Evolutionary conservation across 2,113 vertebrate genomes (phyloP), one percentile per base, ranked within the genome.

Genomic region (Rhynchomys soricoides): DNA sequence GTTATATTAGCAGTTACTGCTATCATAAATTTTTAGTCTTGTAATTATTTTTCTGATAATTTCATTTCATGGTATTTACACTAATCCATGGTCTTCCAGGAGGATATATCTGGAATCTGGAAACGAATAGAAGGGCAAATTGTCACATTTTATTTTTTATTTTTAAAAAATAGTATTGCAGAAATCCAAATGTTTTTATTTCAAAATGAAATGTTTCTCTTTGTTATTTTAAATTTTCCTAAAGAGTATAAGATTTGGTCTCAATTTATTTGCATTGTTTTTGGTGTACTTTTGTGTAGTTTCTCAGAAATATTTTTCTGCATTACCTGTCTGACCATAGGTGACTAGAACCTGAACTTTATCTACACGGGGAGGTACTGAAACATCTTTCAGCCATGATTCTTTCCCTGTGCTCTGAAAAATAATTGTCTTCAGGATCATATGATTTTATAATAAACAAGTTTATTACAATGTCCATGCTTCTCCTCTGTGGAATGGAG

Each of bases 181-280:
- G 50, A 87, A 81, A 22, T 22, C 15, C 13, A 78, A 83, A 48
- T 87, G 15, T 83, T 96, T 95, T 21, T 73, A 87, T 82, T 92
- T 90, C 70, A 73, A 90, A 93, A 92, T 82, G 62, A 93, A 71
- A 74, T 15, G 1, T 34, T 81, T 45, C 48, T 21, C 34, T 88
- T 62, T 3, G 15, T 16, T 81, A 59, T 37, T 17, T 81, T 82
- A 50, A 37, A 37, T 43, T 64, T 34, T 43, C 15, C n/a, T 83
- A 17, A 83, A 19, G n/a, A 1, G n/a, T 59, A 78, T 66, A 64
- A 8, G 21, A 57, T 87, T 79, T 88, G 1, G 45, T 77, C 37
- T 43, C 50, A n/a, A 79, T 57, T 52, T 59, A 13, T 48, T 57
- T n/a, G 15, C 16, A 81, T 5, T 71, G 22, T 1, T 8, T 11